Evolutionary conservation across 2,113 vertebrate genomes (phyloP).

Genomic region (Nannobrachium achirus): DNA sequence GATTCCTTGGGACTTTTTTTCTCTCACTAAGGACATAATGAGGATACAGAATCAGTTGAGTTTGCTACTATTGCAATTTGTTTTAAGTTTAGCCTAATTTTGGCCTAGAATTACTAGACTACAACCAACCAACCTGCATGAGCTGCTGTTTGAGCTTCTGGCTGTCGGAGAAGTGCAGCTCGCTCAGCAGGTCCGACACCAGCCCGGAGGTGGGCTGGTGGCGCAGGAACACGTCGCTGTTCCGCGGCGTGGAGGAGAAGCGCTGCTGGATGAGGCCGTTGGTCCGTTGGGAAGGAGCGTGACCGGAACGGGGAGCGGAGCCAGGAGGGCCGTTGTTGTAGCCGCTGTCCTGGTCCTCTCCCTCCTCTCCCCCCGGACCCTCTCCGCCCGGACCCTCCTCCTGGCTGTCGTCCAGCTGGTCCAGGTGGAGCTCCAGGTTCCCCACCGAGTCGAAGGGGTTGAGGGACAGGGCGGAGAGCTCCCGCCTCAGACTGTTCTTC

Average conservation of each 20-base stretch:
- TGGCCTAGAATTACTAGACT: no score
- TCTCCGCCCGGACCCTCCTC: conserved; percentile 58
- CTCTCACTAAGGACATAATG: no score
- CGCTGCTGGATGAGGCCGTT: conserved; percentile 69
- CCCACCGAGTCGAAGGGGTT: conserved; percentile 78
- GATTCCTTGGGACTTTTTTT: no score
- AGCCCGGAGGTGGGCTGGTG: conserved; percentile 83
- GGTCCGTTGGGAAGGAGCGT: conserved; percentile 70
- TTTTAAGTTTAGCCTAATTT: no score
- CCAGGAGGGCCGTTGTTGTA: conserved; percentile 73
- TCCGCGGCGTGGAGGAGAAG: conserved; percentile 79
- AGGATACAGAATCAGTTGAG: no score
- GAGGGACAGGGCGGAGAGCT: conserved; percentile 75
- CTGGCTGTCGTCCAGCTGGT: conserved; percentile 76
- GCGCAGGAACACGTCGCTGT: conserved; percentile 73
- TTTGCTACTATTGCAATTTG: no score
- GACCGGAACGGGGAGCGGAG: conserved; percentile 63
- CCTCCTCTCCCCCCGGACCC: conserved; percentile 34
- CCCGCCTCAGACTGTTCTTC: conserved; percentile 81
- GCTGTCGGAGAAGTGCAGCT: conserved; percentile 85
- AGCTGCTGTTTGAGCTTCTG: conserved; percentile 86
- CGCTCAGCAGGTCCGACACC: conserved; percentile 85
- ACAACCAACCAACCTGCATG: conserved; percentile 75
- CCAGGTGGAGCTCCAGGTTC: conserved; percentile 79
- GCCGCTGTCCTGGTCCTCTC: conserved; percentile 81